Conservation (phyloP, 2,888 invertebrate genomes). For the Athalia rosae region DNA sequence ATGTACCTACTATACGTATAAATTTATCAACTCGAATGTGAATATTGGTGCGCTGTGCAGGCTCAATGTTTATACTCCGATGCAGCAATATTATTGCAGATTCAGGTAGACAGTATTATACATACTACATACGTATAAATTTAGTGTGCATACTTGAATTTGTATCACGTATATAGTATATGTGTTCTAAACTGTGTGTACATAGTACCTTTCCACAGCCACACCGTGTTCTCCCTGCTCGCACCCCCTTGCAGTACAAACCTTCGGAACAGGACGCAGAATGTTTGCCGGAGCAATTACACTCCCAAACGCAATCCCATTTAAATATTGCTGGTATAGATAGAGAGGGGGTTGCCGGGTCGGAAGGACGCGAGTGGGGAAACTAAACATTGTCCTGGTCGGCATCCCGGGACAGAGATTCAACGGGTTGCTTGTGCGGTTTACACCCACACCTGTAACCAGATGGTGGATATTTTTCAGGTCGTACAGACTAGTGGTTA, state of each 20-base stretch:
- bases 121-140: too few relatives aligned
- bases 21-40: too few relatives aligned
- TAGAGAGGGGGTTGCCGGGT: background rate
- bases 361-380: background rate
- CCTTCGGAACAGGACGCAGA: slow-evolving; percentile 52
- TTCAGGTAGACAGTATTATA: too few relatives aligned
- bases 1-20: too few relatives aligned
- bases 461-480: background rate
- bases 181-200: background rate
- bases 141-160: too few relatives aligned
- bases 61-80: too few relatives aligned
- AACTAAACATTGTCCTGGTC: slow-evolving; percentile 32
- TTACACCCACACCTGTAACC: background rate
- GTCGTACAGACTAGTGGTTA: background rate
- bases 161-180: too few relatives aligned
- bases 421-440: slow-evolving; percentile 1
- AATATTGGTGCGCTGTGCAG: too few relatives aligned
- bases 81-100: too few relatives aligned
- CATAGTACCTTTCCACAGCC: background rate
- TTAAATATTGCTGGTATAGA: slow-evolving; percentile 67
- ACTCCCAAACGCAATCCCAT: slow-evolving; percentile 68
- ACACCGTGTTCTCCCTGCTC: slow-evolving; percentile 21
- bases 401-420: background rate
- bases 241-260: slow-evolving; percentile 12
- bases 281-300: slow-evolving; percentile 67